Conservation (phyloP, 2,113 vertebrate genomes). For the Scolopax mira region DNA sequence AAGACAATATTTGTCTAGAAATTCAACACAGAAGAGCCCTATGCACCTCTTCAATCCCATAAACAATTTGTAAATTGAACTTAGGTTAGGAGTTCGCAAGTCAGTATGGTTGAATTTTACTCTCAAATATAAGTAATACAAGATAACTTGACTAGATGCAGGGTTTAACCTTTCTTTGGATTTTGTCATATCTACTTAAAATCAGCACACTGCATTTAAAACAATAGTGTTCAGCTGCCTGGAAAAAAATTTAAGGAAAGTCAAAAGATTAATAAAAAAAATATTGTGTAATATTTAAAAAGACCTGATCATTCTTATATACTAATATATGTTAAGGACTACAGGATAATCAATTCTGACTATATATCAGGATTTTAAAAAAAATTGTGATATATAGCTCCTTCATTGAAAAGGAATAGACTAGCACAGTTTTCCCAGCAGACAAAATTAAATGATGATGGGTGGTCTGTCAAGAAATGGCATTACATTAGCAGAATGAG, state of each 20-base stretch:
- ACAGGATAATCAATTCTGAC: background rate
- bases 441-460: constrained; percentile 24
- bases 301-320: background rate
- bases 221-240: background rate
- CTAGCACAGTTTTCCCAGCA: background rate
- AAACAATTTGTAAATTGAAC: background rate
- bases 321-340: background rate
- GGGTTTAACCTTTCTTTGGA: background rate
- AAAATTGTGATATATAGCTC: background rate
- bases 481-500: constrained; percentile 13
- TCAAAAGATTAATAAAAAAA: background rate
- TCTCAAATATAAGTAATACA: background rate
- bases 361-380: background rate
- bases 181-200: background rate
- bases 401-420: background rate
- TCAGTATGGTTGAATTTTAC: background rate
- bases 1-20: background rate
- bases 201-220: background rate
- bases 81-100: background rate
- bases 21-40: background rate
- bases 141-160: background rate
- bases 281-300: background rate
- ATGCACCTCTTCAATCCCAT: background rate
- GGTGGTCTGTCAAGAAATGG: background rate
- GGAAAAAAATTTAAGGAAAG: background rate